These are phyloP conservation scores for Beroe forskalii DNA, from an alignment of 37 sponge, comb jelly and placozoan genomes.

Conservation along the genomic window DNA sequence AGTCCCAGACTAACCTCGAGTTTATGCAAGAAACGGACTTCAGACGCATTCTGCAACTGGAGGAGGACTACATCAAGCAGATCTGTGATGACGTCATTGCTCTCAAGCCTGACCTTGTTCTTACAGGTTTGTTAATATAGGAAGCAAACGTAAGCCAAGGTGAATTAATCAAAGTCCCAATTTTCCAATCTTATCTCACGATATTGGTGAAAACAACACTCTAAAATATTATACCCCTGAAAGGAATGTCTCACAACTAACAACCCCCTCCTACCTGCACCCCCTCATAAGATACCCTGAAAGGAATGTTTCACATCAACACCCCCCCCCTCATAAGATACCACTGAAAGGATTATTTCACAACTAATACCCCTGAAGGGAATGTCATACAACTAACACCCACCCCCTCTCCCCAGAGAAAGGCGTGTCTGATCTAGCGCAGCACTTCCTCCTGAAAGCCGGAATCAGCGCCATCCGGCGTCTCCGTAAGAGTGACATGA, in stretches of 20 bases:
- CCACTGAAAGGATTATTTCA: conserved; percentile 68
- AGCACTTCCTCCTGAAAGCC: conserved; percentile 90
- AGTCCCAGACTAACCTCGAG: conserved; percentile 75
- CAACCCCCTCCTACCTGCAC: no score
- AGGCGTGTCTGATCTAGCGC: conserved; percentile 82
- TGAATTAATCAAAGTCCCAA: no score
- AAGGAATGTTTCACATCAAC: no score
- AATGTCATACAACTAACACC: conserved; percentile 53
- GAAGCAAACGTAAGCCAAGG: no score
- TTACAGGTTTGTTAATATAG: conserved; percentile 79
- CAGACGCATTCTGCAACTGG: conserved; percentile 80
- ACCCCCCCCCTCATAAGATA: background rate
- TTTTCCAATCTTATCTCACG: no score
- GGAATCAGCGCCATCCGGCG: conserved; percentile 89
- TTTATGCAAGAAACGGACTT: conserved; percentile 67
- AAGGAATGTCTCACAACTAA: no score
- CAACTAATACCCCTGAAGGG: conserved; percentile 92
- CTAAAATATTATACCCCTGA: no score
- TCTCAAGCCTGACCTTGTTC: conserved; percentile 92
- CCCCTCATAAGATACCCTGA: no score
- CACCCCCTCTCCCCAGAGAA: background rate
- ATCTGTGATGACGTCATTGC: conserved; percentile 91
- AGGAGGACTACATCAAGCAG: conserved; percentile 86
- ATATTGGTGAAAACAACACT: no score
- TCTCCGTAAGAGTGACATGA: conserved; percentile 90